Percentiles rank a stretch among this genome's conserved stretches.
Conservation (phyloP, 2,797 vertebrate genomes). For the Neomorphus geoffroyi region DNA sequence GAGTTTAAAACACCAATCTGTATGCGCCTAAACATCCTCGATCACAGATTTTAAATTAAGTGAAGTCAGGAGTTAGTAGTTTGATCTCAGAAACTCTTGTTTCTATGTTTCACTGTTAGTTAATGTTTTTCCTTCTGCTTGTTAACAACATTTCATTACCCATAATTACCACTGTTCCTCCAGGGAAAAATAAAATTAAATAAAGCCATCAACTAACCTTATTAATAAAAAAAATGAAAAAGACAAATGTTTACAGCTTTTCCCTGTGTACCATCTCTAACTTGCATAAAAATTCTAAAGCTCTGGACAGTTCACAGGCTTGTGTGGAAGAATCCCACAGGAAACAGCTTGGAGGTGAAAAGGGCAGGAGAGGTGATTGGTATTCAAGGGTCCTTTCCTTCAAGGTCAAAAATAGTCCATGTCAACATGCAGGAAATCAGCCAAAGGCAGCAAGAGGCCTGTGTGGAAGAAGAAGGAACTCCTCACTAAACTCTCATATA, state of each 20-base stretch:
- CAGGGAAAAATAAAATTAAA: background rate
- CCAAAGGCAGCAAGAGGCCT: background rate
- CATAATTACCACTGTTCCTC: background rate
- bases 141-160: background rate
- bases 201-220: background rate
- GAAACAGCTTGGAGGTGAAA: background rate
- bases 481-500: background rate
- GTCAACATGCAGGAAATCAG: background rate
- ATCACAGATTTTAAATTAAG: background rate
- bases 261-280: background rate
- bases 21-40: accelerated
- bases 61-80: background rate
- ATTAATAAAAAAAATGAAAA: no score
- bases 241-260: background rate
- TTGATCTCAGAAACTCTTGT: background rate
- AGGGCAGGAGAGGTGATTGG: accelerated
- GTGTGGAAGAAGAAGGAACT: background rate
- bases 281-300: background rate
- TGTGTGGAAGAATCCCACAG: background rate
- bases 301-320: background rate
- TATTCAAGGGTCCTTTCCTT: background rate
- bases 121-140: background rate
- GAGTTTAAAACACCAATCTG: background rate
- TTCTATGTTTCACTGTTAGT: background rate
- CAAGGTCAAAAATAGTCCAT: background rate